phyloP scores from a whole-genome alignment of 2,797 vertebrate genomes.

The Sebastes kiyomatsui region DNA sequence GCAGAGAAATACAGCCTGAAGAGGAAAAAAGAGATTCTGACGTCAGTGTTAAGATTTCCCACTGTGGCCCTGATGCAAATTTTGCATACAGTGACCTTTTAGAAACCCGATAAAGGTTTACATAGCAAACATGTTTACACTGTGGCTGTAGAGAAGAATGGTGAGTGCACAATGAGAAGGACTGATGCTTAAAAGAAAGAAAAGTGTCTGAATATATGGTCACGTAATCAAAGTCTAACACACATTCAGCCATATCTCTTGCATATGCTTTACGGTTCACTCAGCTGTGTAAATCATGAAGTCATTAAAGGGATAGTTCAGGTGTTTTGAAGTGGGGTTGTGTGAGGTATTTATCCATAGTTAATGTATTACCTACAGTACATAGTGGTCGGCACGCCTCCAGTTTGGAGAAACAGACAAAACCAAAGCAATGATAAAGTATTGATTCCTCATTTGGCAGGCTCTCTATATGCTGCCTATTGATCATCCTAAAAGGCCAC shows the following conservation, averaged over 20 bases:
- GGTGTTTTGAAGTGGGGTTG: too few species aligned
- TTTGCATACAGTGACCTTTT: neutral
- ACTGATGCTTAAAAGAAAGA: neutral
- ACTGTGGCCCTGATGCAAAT: neutral
- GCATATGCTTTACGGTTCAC: neutral
- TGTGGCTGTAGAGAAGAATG: neutral
- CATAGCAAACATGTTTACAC: neutral
- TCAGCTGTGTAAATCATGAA: neutral
- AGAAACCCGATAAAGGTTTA: neutral
- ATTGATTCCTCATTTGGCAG: constrained; percentile 33
- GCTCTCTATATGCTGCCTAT: constrained; percentile 3
- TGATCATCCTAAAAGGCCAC: constrained; percentile 37
- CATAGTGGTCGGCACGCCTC: too few species aligned
- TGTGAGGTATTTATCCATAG: too few species aligned
- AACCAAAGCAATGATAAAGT: neutral
- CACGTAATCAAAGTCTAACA: neutral
- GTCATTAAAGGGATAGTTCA: neutral
- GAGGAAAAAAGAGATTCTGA: neutral
- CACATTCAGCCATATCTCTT: neutral
- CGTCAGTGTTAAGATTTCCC: neutral
- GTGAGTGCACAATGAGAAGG: too few species aligned
- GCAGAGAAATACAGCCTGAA: constrained; percentile 85
- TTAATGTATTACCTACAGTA: too few species aligned
- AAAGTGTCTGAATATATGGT: neutral
- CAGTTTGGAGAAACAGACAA: too few species aligned